Base-by-base conservation (phyloP, 2,113 vertebrate genomes). In the Ursus arctos region DNA sequence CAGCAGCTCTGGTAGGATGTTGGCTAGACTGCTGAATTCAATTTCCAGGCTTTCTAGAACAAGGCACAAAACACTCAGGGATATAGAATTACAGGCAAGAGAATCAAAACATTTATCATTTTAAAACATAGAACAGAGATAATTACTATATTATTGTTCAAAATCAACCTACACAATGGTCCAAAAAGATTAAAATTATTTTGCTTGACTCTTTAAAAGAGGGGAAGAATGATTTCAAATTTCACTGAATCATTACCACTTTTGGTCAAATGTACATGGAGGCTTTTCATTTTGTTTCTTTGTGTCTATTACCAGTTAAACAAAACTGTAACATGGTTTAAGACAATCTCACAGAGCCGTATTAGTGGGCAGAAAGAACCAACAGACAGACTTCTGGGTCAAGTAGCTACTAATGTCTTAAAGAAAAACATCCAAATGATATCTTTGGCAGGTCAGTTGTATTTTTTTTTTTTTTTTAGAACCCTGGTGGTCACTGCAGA, bases 11-110 rank as follows among this genome's bases (percentile, higher is more conserved):
- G 51, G 26, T 65, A 82, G 31, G 49, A 61, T 90, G 69, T 49
- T 97, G 63, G 63, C 40, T 65, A 85, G 74, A 59, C 49, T 85
- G 59, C 19, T 40, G 95, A 94, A 91, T 95, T 96, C 43, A 97
- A 86, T 95, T 63, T 80, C 49, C 67, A 81, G 61, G 65, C 40
- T 81, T 95, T 51, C 77, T 88, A 96, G 76, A 94, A 74, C 57
- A 94, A 96, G 71, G 49, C 16, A 71, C 71, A 92, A 86, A 96
- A 85, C 31, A 97, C 92, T 91, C 36, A 88, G 69, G 55, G 19
- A 95, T 13, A 69, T 1, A 40, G 49, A 89, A 21, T 84, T 74
- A 84, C 18, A 81, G 33, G 10, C 18, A 84, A 85, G 76, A 84
- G 86, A 95, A 72, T 71, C 4, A 22, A 96, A 88, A 82, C 4